Evolutionary conservation across 2,888 invertebrate genomes (phyloP).

Genomic region (Conus canariensis): DNA sequence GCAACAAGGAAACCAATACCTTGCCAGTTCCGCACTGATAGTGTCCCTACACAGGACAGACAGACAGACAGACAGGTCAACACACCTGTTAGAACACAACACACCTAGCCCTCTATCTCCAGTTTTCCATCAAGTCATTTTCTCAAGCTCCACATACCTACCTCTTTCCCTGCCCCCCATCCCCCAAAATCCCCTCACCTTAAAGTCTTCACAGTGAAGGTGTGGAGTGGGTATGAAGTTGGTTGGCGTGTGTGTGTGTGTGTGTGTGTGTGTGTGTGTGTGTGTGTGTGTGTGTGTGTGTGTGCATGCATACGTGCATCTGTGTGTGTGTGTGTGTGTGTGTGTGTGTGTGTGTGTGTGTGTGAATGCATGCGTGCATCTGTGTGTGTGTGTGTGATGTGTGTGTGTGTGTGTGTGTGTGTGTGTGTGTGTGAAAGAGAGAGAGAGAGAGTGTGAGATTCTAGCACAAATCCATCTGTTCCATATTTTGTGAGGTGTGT

Average conservation of each 20-base stretch:
- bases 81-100: not conserved
- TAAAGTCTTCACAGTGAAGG: too few relatives aligned
- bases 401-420: not conserved
- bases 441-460: too few relatives aligned
- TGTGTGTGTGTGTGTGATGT: not conserved
- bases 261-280: not conserved
- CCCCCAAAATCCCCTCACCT: too few relatives aligned
- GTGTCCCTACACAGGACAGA: constrained; percentile 85
- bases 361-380: too few relatives aligned
- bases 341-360: not conserved
- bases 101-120: too few relatives aligned
- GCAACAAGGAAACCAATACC: constrained; percentile 78
- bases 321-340: not conserved
- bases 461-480: too few relatives aligned
- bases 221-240: not conserved
- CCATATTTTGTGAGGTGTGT: too few relatives aligned
- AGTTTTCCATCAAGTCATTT: not conserved
- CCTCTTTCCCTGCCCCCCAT: too few relatives aligned
- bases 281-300: constrained; percentile 17
- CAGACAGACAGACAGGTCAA: constrained; percentile 42
- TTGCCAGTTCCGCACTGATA: constrained; percentile 95
- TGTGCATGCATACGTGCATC: not conserved
- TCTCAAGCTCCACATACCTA: too few relatives aligned
- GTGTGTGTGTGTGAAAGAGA: not conserved
- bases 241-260: not conserved